Conservation (phyloP, 2,888 invertebrate genomes). For the Eucera pruinosa region DNA sequence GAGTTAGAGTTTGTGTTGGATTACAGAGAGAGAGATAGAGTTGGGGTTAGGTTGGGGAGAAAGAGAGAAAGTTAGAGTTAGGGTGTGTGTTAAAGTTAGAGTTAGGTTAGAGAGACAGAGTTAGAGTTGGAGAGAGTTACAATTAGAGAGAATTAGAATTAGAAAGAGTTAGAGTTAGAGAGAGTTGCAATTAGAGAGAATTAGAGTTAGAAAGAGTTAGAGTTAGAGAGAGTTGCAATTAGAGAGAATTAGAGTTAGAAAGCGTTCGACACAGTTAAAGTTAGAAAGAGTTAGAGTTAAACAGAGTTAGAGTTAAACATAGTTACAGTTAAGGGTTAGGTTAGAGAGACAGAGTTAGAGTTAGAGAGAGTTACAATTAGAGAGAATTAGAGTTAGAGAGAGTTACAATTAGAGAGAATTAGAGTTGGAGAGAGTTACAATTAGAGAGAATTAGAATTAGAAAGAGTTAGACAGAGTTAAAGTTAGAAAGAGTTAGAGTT, state of each 20-base stretch:
- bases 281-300: neutral
- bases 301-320: neutral
- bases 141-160: slow-evolving; percentile 15
- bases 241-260: slow-evolving; percentile 21
- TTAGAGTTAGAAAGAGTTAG: slow-evolving; percentile 24
- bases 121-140: neutral
- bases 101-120: neutral
- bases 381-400: neutral
- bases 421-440: too few species aligned
- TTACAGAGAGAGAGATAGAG: neutral
- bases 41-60: slow-evolving; percentile 21
- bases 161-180: slow-evolving; percentile 7
- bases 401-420: too few species aligned
- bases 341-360: too few species aligned
- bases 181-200: too few species aligned
- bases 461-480: too few species aligned
- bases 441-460: too few species aligned
- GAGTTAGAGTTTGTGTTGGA: too few species aligned
- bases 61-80: slow-evolving; percentile 20
- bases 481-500: neutral
- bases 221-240: neutral
- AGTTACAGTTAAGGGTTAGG: too few species aligned
- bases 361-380: neutral
- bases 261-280: slow-evolving; percentile 49
- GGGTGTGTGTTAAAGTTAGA: slow-evolving; percentile 48